Evolutionary conservation across 2,888 invertebrate species (phyloP).

Genomic region (Alloplasta piceator): DNA sequence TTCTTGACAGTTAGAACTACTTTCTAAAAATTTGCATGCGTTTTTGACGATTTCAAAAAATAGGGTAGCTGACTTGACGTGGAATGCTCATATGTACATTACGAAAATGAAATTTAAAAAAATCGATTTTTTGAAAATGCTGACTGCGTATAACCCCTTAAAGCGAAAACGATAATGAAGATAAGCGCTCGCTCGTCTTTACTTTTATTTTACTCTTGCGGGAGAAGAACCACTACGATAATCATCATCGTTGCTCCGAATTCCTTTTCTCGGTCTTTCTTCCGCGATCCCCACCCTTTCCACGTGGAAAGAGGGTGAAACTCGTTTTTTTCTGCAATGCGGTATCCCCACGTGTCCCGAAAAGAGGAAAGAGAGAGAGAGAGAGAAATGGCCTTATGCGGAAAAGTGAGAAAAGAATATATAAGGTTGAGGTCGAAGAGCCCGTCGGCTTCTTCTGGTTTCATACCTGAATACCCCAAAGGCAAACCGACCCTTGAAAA

Average conservation of each 20-base stretch:
- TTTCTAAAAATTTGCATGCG: no score
- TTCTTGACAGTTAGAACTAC: no score
- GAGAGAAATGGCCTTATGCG: conserved; percentile 39
- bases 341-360: background rate
- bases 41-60: no score
- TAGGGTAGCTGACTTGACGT: no score
- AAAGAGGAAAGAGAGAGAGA: background rate
- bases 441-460: conserved; percentile 66
- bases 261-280: conserved; percentile 7
- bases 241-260: conserved; percentile 27
- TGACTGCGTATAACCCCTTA: no score
- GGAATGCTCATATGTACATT: no score
- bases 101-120: no score
- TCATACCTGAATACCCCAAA: conserved; percentile 73
- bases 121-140: no score
- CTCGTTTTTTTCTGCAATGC: conserved; percentile 34
- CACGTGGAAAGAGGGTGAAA: conserved; percentile 25
- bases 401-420: conserved; percentile 19
- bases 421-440: conserved; percentile 61
- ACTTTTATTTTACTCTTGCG: no score
- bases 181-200: no score
- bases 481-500: conserved; percentile 74
- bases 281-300: background rate
- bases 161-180: no score
- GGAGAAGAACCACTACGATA: background rate